A percentile compares a stretch with the other conserved stretches of the same genome.
Evolutionary conservation across 2,113 vertebrate species (phyloP).

Genomic region (Catharus minimus): DNA sequence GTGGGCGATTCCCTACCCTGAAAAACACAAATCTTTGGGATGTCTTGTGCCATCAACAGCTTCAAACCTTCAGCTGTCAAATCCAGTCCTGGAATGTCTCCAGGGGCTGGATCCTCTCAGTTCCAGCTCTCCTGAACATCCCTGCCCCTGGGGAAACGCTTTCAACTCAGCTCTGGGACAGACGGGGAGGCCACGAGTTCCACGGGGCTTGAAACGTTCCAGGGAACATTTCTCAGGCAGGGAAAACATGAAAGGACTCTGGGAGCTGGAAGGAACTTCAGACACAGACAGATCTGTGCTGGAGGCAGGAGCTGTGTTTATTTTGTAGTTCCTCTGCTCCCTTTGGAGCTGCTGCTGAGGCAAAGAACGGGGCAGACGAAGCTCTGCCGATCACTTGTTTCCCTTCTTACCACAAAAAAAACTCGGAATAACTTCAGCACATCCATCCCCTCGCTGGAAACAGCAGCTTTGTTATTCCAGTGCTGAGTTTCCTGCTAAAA

Average conservation of each 20-base stretch:
- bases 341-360: neutral
- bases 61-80: neutral
- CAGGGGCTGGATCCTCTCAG: neutral
- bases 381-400: neutral
- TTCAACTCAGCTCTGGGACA: neutral
- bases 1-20: rapidly evolving
- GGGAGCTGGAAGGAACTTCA: constrained; percentile 10
- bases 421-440: neutral
- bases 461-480: neutral
- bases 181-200: neutral
- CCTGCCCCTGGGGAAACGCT: neutral
- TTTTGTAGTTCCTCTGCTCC: neutral
- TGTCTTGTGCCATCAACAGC: neutral
- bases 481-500: neutral
- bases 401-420: neutral
- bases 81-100: neutral
- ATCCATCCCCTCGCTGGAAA: neutral
- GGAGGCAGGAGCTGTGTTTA: constrained; percentile 22
- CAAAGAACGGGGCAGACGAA: neutral
- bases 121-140: neutral
- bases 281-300: neutral
- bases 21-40: neutral
- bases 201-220: neutral
- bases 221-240: constrained; percentile 9
- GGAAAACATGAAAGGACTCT: constrained; percentile 9